A percentile compares a stretch with the other conserved stretches of the same genome.
Conservation (phyloP, 2,113 vertebrate genomes). For the Amblyopsis rosae region DNA sequence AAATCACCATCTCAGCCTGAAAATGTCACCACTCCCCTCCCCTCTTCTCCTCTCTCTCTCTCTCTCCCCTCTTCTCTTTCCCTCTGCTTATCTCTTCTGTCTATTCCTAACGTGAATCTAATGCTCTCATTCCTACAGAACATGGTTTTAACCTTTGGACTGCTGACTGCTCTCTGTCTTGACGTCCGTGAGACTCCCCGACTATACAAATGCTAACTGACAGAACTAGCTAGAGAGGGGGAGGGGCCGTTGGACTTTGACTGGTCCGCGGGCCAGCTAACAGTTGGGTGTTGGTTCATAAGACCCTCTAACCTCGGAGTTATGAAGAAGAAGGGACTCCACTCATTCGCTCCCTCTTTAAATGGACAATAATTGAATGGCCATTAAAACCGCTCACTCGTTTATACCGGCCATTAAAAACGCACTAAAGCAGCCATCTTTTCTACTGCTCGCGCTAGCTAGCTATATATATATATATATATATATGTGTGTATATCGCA, state of each 20-base stretch:
- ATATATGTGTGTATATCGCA: neutral
- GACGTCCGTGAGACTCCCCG: no score
- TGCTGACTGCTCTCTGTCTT: no score
- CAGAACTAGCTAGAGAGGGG: no score
- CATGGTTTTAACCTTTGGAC: no score
- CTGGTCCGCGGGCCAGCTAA: no score
- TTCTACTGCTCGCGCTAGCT: slow-evolving; percentile 19
- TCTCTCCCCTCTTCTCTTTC: slow-evolving; percentile 10
- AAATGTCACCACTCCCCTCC: slow-evolving; percentile 40
- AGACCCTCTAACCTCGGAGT: slow-evolving; percentile 31
- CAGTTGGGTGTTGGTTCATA: slow-evolving; percentile 6
- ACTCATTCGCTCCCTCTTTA: slow-evolving; percentile 56
- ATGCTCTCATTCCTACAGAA: no score
- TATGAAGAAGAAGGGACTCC: slow-evolving; percentile 51
- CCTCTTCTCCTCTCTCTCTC: slow-evolving; percentile 16
- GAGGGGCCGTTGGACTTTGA: no score
- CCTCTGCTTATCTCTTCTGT: neutral
- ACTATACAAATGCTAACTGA: no score
- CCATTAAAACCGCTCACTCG: slow-evolving; percentile 62
- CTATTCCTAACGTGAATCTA: neutral
- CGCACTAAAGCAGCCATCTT: slow-evolving; percentile 57
- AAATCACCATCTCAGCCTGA: slow-evolving; percentile 25
- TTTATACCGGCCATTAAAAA: slow-evolving; percentile 72
- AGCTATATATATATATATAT: slow-evolving; percentile 13
- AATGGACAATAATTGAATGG: slow-evolving; percentile 70